Evolutionary conservation across 2,113 vertebrate genomes (phyloP), one percentile per base, ranked within the genome.

Genomic region (Nematolebias whitei): DNA sequence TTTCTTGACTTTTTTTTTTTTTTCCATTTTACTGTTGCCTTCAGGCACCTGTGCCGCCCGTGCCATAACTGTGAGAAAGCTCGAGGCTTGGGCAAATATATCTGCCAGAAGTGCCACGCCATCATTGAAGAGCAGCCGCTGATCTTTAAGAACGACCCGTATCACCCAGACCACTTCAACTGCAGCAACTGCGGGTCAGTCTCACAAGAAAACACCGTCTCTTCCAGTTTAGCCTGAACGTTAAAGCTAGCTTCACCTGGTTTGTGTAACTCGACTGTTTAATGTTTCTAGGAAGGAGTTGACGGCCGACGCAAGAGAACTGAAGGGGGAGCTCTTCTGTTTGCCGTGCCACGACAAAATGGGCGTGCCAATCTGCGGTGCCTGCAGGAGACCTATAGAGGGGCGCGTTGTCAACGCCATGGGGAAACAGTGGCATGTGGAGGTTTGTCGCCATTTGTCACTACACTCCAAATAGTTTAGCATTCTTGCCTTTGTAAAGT

Each of bases 391-490:
- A 70, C 98, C 97, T 39, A 99, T 99, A 2, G 97, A 99, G 85
- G 98, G 97, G 0, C 96, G 97, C 0, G 98, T 99, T 57, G 98
- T 99, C 56, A 99, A 99, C 35, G 98, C 98, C 47, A 99, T 99
- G 98, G 98, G 98, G 76, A 99, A 99, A 75, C 97, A 99, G 76
- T 99, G 98, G 98, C 97, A 99, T 1, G 98, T 99, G 55, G 98
- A 99, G 96, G 98, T 99, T 88, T 79, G 91, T 68, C 18, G 35
- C 29, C 3, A 7, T 66, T 51, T 38, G 39, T 47, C 4, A 12
- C 18, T 38, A 20, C 44, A 22, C 3, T 50, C 12, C 18, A 24
- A 13, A 12, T 40, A 44, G 10, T 60, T 29, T 48, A 16, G n/a
- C 9, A 26, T 56, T 72, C 11, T 18, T 67, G 16, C 18, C 4